Evolutionary conservation across 2,888 invertebrate genomes (phyloP).

Genomic region (Tetranychus truncatus): DNA sequence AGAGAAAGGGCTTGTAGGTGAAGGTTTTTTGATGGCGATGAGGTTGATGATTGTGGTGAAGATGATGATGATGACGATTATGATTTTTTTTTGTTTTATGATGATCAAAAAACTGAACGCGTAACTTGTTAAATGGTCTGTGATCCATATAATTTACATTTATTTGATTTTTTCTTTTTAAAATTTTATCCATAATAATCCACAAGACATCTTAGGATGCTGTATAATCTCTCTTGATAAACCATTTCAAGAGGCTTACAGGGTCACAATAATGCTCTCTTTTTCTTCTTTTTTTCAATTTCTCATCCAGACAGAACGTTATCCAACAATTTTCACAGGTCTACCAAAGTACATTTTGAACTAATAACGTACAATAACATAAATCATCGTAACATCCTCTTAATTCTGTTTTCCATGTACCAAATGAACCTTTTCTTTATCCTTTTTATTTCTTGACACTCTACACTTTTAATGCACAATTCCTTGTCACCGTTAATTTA

Average conservation of each 20-base stretch:
- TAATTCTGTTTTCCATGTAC: neutral
- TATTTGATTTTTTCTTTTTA: neutral
- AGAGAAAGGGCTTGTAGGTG: neutral
- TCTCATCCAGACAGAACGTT: slow-evolving; percentile 1
- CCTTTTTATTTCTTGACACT: neutral
- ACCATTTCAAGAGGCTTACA: neutral
- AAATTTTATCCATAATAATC: slow-evolving; percentile 1
- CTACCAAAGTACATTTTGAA: neutral
- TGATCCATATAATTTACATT: slow-evolving; percentile 1
- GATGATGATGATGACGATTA: neutral
- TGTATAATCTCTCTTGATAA: neutral
- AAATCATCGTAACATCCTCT: neutral
- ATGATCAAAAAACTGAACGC: neutral
- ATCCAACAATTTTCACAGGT: neutral
- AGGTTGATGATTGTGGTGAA: neutral
- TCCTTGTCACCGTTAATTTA: neutral
- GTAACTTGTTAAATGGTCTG: neutral
- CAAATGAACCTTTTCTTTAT: neutral
- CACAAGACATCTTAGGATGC: neutral
- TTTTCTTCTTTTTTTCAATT: neutral
- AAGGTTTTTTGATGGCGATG: neutral
- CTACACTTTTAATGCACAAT: neutral
- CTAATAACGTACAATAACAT: neutral
- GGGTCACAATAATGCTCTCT: neutral
- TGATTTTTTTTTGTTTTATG: neutral